Evolutionary conservation across 2,888 invertebrate species (phyloP).

Genomic region (Agonopterix heracliana): DNA sequence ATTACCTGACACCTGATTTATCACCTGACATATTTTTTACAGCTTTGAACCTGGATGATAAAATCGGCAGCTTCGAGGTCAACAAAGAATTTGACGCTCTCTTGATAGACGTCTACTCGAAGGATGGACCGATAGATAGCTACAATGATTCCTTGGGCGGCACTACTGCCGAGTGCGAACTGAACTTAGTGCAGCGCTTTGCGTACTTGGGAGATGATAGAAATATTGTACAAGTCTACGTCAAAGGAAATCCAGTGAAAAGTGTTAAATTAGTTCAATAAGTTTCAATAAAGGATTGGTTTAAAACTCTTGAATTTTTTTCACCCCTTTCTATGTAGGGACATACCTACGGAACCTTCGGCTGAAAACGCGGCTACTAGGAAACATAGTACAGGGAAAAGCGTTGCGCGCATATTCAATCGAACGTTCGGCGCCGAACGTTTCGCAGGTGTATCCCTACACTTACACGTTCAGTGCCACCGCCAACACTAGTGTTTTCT

Average conservation of each 20-base stretch:
- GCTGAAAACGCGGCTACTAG: too few relatives aligned
- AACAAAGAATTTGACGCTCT: constrained; percentile 94
- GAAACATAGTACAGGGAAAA: too few relatives aligned
- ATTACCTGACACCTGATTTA: too few relatives aligned
- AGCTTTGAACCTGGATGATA: constrained; percentile 84
- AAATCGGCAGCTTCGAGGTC: constrained; percentile 85
- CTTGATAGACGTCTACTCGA: constrained; percentile 79
- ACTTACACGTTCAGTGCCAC: too few relatives aligned
- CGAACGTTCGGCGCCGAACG: too few relatives aligned
- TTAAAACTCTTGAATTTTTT: too few relatives aligned
- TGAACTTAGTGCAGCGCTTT: constrained; percentile 84
- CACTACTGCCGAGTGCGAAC: constrained; percentile 55
- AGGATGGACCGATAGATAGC: constrained; percentile 63
- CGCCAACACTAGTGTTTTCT: too few relatives aligned
- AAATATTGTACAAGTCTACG: constrained; percentile 85
- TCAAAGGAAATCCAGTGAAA: constrained; percentile 73
- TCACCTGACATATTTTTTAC: constrained; percentile 23
- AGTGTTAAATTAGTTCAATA: background rate
- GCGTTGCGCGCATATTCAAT: too few relatives aligned
- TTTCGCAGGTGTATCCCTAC: too few relatives aligned
- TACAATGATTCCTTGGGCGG: constrained; percentile 20
- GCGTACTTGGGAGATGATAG: constrained; percentile 89
- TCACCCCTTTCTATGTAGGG: too few relatives aligned
- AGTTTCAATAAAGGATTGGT: too few relatives aligned
- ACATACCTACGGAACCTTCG: too few relatives aligned